Conservation (phyloP, 2,888 invertebrate species). For the Eupithecia exiguata region DNA sequence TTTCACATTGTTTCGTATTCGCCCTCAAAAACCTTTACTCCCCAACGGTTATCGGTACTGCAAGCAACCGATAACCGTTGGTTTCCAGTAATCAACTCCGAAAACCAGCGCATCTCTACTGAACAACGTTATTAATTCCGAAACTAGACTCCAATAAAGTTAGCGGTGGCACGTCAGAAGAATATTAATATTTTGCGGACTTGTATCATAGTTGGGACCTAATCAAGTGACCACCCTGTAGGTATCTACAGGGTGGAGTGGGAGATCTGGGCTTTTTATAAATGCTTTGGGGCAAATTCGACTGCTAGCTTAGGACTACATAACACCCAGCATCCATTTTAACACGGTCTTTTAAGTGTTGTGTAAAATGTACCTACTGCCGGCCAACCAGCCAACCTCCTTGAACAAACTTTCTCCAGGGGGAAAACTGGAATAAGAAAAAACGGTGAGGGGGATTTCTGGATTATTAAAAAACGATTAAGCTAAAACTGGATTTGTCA, state of each 20-base stretch:
- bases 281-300: not conserved
- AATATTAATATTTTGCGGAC: conserved; percentile 36
- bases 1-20: not conserved
- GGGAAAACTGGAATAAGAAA: too few relatives aligned
- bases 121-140: conserved; percentile 32
- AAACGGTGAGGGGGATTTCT: too few relatives aligned
- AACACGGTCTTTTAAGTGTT: too few relatives aligned
- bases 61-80: too few relatives aligned
- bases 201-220: conserved; percentile 22
- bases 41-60: not conserved
- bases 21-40: not conserved
- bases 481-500: too few relatives aligned
- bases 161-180: conserved; percentile 28
- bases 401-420: too few relatives aligned
- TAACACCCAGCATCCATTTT: too few relatives aligned
- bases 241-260: not conserved
- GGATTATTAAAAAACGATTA: too few relatives aligned
- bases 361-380: too few relatives aligned
- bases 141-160: conserved; percentile 34
- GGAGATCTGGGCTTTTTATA: not conserved
- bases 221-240: conserved; percentile 1
- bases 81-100: conserved; percentile 2
- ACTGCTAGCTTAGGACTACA: not conserved
- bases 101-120: conserved; percentile 8
- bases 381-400: too few relatives aligned